Conservation (phyloP, 2,888 invertebrate genomes). For the Crepidodera aurea region DNA sequence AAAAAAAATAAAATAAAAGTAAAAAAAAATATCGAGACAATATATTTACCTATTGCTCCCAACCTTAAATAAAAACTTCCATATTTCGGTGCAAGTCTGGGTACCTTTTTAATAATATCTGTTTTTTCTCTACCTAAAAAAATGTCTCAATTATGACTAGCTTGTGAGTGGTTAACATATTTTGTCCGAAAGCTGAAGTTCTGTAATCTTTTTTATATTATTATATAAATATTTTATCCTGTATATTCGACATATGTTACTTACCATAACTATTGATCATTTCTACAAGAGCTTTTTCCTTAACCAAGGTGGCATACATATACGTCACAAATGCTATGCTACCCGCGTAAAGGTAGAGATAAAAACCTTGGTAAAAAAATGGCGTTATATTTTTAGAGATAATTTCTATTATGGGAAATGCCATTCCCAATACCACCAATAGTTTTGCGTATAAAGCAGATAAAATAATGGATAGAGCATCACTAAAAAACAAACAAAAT, state of each 20-base stretch:
- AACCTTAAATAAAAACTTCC: slow-evolving; percentile 92
- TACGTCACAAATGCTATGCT: slow-evolving; percentile 74
- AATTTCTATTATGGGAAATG: slow-evolving; percentile 97
- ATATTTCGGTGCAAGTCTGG: slow-evolving; percentile 65
- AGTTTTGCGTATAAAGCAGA: slow-evolving; percentile 94
- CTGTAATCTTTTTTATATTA: too few relatives aligned
- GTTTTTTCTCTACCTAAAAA: slow-evolving; percentile 34
- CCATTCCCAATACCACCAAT: slow-evolving; percentile 92
- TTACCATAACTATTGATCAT: slow-evolving; percentile 62
- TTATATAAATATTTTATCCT: too few relatives aligned
- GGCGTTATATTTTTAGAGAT: slow-evolving; percentile 93
- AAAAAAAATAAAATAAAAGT: too few relatives aligned
- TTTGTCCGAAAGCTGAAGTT: too few relatives aligned
- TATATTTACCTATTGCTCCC: slow-evolving; percentile 85
- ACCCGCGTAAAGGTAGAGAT: slow-evolving; percentile 72
- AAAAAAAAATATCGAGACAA: too few relatives aligned
- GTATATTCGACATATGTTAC: too few relatives aligned
- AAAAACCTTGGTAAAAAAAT: slow-evolving; percentile 86
- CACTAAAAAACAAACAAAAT: slow-evolving; percentile 66
- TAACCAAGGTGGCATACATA: slow-evolving; percentile 73
- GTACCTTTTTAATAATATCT: slow-evolving; percentile 25
- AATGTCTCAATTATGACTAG: too few relatives aligned
- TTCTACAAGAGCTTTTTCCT: slow-evolving; percentile 59
- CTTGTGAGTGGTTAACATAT: too few relatives aligned
- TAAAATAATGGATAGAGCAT: slow-evolving; percentile 86